A percentile compares a stretch with the other conserved stretches of the same genome.
phyloP scores from a whole-genome alignment of 2,797 vertebrate species.

The Sebastes dallii region DNA sequence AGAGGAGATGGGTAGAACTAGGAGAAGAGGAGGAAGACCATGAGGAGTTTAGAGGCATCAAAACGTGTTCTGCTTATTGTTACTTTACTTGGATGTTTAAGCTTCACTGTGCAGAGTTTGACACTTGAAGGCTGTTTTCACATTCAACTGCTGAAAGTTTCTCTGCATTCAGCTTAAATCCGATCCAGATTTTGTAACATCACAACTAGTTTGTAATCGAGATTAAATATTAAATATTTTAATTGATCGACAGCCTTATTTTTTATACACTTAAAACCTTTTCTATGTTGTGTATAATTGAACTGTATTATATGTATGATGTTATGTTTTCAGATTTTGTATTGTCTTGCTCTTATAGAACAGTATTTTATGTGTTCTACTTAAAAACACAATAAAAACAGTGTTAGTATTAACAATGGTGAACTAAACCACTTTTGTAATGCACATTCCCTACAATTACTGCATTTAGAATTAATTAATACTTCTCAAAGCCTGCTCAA shows the following conservation, averaged over 20 bases:
- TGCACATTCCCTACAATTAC: background rate
- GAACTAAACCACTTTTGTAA: background rate
- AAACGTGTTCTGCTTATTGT: background rate
- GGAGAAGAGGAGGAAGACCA: background rate
- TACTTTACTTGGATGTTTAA: background rate
- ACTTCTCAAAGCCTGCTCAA: background rate
- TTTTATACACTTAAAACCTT: background rate
- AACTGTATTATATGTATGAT: background rate
- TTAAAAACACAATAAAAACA: background rate
- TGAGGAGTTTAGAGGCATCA: background rate
- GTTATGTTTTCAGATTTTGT: background rate
- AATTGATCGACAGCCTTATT: accelerated
- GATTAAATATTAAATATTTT: too few species aligned
- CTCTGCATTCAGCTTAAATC: background rate
- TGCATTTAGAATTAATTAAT: conserved; percentile 5
- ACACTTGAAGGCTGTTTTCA: background rate
- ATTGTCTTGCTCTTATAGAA: background rate
- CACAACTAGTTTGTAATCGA: background rate
- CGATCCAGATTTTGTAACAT: background rate
- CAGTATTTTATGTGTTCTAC: background rate
- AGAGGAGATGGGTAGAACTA: conserved; percentile 87
- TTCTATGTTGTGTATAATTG: background rate
- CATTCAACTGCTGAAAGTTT: background rate
- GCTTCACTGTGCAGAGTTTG: background rate
- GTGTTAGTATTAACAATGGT: background rate